A percentile compares a stretch with the other conserved stretches of the same genome.
Evolutionary conservation across 35 echinoderm and acorn worm species (phyloP).

Genomic region (Apostichopus parvimensis): DNA sequence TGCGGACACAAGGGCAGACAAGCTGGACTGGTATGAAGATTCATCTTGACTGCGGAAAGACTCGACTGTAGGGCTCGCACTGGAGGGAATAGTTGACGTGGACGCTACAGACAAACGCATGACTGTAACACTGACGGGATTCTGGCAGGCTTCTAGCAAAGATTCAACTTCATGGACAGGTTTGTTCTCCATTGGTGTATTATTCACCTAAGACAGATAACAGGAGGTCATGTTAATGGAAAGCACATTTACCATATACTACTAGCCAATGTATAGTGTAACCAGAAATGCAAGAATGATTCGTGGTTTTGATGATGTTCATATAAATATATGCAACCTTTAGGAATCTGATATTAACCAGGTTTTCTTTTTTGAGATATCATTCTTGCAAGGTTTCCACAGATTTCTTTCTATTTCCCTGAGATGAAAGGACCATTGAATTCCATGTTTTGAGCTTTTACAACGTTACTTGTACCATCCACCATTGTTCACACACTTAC

Average conservation of each 20-base stretch:
- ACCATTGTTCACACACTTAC: no score
- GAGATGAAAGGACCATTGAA: no score
- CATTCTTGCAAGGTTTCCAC: no score
- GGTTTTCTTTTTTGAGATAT: no score
- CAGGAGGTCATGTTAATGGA: background rate
- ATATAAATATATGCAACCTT: no score
- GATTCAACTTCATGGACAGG: slow-evolving; percentile 81
- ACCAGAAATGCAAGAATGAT: no score
- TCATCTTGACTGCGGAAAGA: slow-evolving; percentile 90
- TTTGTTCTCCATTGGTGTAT: slow-evolving; percentile 77
- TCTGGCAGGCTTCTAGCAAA: slow-evolving; percentile 58
- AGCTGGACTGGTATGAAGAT: slow-evolving; percentile 82
- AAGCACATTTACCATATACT: background rate
- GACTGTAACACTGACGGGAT: slow-evolving; percentile 74
- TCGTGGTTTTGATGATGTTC: no score
- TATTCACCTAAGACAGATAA: slow-evolving; percentile 77
- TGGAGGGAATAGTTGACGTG: slow-evolving; percentile 63
- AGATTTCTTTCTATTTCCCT: no score
- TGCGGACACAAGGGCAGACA: slow-evolving; percentile 61
- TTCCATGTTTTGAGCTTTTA: no score
- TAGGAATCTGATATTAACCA: no score
- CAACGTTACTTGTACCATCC: no score
- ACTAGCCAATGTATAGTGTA: background rate
- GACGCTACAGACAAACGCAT: slow-evolving; percentile 59
- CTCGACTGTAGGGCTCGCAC: slow-evolving; percentile 82